Evolutionary conservation across 2,113 vertebrate genomes (phyloP).

Genomic region (Mormoops blainvillei): DNA sequence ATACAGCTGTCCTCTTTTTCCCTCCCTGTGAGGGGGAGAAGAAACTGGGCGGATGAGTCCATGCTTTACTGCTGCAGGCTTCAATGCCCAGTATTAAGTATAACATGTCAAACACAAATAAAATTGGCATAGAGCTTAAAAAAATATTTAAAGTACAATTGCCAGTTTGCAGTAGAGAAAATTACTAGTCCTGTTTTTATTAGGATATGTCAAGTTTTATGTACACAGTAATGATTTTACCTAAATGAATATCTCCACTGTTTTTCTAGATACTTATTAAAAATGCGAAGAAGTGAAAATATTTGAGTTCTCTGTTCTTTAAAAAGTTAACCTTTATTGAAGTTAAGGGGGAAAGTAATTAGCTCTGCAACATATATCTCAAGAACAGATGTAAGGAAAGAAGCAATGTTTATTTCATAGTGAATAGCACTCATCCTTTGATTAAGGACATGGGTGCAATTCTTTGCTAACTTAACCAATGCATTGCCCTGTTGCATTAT

Average conservation of each 20-base stretch:
- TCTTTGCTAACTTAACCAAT: background rate
- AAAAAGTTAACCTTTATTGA: background rate
- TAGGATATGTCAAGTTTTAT: conserved; percentile 1
- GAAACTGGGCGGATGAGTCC: background rate
- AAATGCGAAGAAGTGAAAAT: conserved; percentile 10
- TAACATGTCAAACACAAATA: background rate
- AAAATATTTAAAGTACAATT: background rate
- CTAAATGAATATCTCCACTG: background rate
- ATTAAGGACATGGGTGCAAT: background rate
- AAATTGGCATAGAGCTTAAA: background rate
- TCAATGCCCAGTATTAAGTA: background rate
- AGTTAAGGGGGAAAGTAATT: background rate
- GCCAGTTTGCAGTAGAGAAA: background rate
- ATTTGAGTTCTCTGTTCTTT: background rate
- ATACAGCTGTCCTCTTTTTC: too few relatives aligned
- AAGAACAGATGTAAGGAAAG: background rate
- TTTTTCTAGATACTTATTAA: conserved; percentile 29
- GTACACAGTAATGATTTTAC: background rate
- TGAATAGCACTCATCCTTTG: background rate
- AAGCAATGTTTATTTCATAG: background rate
- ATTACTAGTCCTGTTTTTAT: background rate
- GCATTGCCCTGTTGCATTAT: background rate
- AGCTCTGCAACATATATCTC: background rate
- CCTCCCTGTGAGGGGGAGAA: background rate
- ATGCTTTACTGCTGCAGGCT: background rate